phyloP scores from a whole-genome alignment of 2,888 invertebrate species.

The Melitaea athalia region DNA sequence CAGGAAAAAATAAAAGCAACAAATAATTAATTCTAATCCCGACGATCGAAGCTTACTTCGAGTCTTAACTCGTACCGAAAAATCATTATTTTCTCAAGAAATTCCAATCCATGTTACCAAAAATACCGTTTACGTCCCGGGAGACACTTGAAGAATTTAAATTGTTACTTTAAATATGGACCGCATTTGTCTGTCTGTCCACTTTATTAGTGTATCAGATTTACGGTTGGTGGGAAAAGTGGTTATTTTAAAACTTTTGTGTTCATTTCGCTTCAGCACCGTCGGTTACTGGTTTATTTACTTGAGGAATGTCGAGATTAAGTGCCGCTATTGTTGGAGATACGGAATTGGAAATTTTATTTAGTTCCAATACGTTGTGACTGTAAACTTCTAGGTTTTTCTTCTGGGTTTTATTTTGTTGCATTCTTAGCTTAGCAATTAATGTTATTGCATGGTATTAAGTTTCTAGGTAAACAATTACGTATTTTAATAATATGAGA shows the following conservation, averaged over 20 bases:
- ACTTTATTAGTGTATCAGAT: constrained; percentile 68
- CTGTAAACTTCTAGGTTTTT: neutral
- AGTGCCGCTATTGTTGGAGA: constrained; percentile 3
- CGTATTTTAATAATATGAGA: neutral
- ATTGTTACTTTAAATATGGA: constrained; percentile 61
- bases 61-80: neutral
- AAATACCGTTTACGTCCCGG: constrained; percentile 42
- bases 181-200: constrained; percentile 70
- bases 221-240: constrained; percentile 57
- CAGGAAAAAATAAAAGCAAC: neutral
- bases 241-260: constrained; percentile 50
- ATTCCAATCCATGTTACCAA: constrained; percentile 24
- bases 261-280: constrained; percentile 28
- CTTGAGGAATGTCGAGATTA: constrained; percentile 6
- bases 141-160: constrained; percentile 60
- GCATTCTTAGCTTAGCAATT: neutral
- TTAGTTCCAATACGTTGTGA: neutral
- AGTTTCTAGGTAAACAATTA: neutral
- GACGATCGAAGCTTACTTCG: no score
- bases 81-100: constrained; percentile 8
- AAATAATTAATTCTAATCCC: neutral
- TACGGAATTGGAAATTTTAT: neutral
- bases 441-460: no score
- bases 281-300: constrained; percentile 19
- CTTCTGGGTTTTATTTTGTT: neutral